Conservation (phyloP, 2,888 invertebrate genomes). For the Caenorhabditis sulstoni region DNA sequence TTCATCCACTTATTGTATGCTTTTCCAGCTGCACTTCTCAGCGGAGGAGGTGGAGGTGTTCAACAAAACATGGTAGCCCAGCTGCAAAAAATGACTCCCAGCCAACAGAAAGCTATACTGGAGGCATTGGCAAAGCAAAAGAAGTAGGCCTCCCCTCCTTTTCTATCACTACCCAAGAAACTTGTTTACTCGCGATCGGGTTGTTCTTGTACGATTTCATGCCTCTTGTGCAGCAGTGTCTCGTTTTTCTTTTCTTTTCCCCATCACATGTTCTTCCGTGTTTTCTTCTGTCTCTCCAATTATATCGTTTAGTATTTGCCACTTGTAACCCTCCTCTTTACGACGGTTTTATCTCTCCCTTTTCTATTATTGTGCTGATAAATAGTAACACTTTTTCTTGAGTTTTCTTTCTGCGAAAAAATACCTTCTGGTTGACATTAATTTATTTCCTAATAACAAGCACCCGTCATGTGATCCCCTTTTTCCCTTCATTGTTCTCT, state of each 20-base stretch:
- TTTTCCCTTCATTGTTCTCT: not conserved
- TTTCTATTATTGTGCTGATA: constrained; percentile 1
- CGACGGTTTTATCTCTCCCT: constrained; percentile 3
- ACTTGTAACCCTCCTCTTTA: not conserved
- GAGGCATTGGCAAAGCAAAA: constrained; percentile 15
- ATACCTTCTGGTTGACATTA: constrained; percentile 6
- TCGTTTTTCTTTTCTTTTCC: not conserved
- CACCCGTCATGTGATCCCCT: not conserved
- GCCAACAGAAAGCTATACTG: constrained; percentile 40
- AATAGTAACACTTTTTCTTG: constrained; percentile 1
- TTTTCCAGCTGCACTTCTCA: too few species aligned
- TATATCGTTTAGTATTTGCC: constrained; percentile 2
- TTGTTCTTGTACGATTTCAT: constrained; percentile 21
- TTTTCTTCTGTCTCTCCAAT: not conserved
- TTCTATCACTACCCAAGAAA: constrained; percentile 18
- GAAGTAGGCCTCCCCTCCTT: not conserved
- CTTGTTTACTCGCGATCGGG: constrained; percentile 30
- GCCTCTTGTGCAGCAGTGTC: constrained; percentile 14
- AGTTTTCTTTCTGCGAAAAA: not conserved
- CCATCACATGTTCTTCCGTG: not conserved
- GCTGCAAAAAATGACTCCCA: constrained; percentile 22
- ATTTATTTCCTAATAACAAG: not conserved
- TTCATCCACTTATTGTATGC: too few species aligned
- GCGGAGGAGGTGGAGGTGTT: not conserved
- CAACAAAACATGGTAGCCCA: not conserved